Conservation (phyloP, 2,888 invertebrate genomes). For the Scaptomyza cyrtandrae region DNA sequence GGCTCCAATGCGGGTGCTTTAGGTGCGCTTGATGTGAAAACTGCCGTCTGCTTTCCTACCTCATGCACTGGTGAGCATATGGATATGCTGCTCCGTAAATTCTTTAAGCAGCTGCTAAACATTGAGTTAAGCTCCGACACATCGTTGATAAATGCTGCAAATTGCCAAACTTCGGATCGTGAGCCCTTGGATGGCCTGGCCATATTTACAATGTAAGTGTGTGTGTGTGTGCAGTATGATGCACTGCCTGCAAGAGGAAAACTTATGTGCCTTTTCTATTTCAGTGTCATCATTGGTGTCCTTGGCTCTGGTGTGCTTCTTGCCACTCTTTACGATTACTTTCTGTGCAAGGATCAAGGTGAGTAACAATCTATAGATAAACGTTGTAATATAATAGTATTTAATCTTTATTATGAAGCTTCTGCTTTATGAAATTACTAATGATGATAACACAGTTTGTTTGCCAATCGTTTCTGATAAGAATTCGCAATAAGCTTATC, state of each 20-base stretch:
- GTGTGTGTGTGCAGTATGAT: conserved; percentile 24
- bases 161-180: conserved; percentile 38
- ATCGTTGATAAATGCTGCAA: conserved; percentile 13
- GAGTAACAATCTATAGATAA: conserved; percentile 21
- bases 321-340: conserved; percentile 63
- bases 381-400: neutral
- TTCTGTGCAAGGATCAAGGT: conserved; percentile 50
- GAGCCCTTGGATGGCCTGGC: conserved; percentile 55
- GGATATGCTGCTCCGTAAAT: conserved; percentile 41
- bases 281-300: conserved; percentile 47
- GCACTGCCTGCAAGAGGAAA: neutral
- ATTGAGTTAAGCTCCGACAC: conserved; percentile 1
- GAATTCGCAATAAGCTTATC: neutral
- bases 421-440: neutral
- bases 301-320: conserved; percentile 30
- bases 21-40: neutral
- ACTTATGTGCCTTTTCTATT: neutral
- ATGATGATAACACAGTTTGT: neutral
- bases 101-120: conserved; percentile 45
- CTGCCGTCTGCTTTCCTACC: conserved; percentile 71
- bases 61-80: conserved; percentile 51
- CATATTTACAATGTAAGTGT: conserved; percentile 68
- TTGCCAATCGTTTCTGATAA: neutral
- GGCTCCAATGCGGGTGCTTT: neutral
- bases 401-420: neutral